Conservation (phyloP, 2,888 invertebrate species). For the Eutolmus rufibarbis region DNA sequence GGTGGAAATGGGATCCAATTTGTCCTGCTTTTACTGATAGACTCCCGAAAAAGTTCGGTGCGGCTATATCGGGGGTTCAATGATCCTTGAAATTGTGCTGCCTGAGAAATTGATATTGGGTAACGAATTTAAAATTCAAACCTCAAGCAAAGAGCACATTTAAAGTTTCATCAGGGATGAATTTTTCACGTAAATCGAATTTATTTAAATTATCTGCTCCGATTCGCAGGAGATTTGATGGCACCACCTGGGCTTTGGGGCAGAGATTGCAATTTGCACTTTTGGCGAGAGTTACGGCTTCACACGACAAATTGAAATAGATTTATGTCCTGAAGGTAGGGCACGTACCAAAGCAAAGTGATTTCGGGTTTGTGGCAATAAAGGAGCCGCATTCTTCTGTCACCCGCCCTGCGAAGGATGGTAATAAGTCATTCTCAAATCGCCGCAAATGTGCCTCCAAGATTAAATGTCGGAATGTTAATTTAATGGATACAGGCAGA, state of each 20-base stretch:
- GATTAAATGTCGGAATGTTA: not conserved
- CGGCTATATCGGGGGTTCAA: not conserved
- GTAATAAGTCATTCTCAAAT: not conserved
- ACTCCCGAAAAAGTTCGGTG: not conserved
- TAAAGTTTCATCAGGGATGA: not conserved
- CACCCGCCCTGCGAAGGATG: not conserved
- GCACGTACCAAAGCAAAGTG: not conserved
- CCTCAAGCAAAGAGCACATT: not conserved
- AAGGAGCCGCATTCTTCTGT: not conserved
- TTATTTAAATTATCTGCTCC: not conserved
- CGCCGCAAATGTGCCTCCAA: not conserved
- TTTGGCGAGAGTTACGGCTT: not conserved
- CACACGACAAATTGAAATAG: not conserved
- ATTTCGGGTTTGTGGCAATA: not conserved
- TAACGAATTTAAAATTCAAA: not conserved
- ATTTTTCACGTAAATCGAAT: not conserved
- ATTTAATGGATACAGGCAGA: not conserved
- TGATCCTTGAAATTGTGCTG: slow-evolving; percentile 32
- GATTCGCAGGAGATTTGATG: not conserved
- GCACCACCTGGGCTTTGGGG: not conserved
- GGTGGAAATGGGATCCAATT: slow-evolving; percentile 37
- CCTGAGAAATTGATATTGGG: not conserved
- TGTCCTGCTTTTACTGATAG: slow-evolving; percentile 31
- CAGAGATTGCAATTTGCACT: not conserved
- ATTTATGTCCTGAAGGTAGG: not conserved